Base-by-base conservation (phyloP, 92 coral and sea anemone species). In the Heteractis magnifica region DNA sequence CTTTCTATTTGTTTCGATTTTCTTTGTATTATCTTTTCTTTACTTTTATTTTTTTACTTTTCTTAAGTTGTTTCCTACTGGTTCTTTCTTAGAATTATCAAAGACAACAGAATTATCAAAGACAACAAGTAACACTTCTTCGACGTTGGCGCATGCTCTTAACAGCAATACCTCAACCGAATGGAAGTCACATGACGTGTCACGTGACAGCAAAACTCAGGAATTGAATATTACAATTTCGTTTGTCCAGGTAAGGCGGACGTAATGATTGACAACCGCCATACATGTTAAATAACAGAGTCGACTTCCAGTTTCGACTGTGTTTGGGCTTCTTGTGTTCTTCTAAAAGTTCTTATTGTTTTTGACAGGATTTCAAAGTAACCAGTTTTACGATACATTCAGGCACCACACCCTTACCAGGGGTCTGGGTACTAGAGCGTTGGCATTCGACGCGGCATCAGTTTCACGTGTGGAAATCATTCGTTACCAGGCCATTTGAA, bases 371-470 rank as follows among this genome's bases (percentile, higher is more conserved):
- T 16, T 81, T 86, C 72, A 62, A 72, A 59, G 71, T 91, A 52
- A 6, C 77, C 34, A 70, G 82, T 51, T 50, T 91, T 15, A 60
- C 90, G 18, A 81, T 91, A 49, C 83, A 71, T 49, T 84, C 94
- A 26, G 94, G 92, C n/a, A 56, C 70, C 23, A 79, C 94, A 8
- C 94, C 90, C 13, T 91, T 86, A 50, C 94, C 94, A 0, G 86
- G 92, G 6, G 51, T 89, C 51, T 91, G 94, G 94, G 78, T 82
- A 10, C 65, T 91, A 48, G 92, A 91, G 70, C 60, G 49, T 79
- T 86, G 86, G 48, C 77, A 78, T 21, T 87, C 84, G 55, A 11
- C 15, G 12, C 81, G 85, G 56, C 59, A 10, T 9, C 49, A 68
- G 59, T 75, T 49, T 75, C 58, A 49, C 3, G 59, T 52, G 21